phyloP scores from a whole-genome alignment of 53 echinoderm and acorn worm genomes.

The Zoroaster sp. region DNA sequence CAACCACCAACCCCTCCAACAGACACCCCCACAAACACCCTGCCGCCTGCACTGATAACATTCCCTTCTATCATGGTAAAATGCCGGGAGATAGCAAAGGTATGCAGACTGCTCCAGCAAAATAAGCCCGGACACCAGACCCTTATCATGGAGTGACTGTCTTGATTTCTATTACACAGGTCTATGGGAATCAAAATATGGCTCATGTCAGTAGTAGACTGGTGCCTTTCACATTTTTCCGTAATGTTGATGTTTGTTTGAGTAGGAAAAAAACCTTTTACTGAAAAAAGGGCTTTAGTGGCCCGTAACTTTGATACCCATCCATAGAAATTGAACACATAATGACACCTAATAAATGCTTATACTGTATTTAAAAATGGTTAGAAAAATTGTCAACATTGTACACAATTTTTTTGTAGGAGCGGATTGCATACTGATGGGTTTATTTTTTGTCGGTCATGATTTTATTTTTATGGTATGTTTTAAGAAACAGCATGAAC shows the following conservation, averaged over 20 bases:
- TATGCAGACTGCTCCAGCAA: neutral
- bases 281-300: too few species aligned
- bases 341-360: too few species aligned
- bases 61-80: neutral
- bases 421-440: neutral
- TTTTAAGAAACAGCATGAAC: neutral
- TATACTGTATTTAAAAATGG: too few species aligned
- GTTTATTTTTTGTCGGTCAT: neutral
- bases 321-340: too few species aligned
- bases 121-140: neutral
- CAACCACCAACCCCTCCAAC: constrained; percentile 46
- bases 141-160: neutral
- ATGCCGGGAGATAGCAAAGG: neutral
- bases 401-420: too few species aligned
- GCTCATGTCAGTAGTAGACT: neutral
- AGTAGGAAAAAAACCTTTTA: too few species aligned
- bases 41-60: constrained; percentile 41
- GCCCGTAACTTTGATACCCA: too few species aligned
- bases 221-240: too few species aligned
- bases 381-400: too few species aligned
- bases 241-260: too few species aligned
- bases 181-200: neutral
- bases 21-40: constrained; percentile 42
- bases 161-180: too few species aligned
- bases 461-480: neutral